phyloP scores from a whole-genome alignment of 2,113 vertebrate species.

The Riparia riparia region DNA sequence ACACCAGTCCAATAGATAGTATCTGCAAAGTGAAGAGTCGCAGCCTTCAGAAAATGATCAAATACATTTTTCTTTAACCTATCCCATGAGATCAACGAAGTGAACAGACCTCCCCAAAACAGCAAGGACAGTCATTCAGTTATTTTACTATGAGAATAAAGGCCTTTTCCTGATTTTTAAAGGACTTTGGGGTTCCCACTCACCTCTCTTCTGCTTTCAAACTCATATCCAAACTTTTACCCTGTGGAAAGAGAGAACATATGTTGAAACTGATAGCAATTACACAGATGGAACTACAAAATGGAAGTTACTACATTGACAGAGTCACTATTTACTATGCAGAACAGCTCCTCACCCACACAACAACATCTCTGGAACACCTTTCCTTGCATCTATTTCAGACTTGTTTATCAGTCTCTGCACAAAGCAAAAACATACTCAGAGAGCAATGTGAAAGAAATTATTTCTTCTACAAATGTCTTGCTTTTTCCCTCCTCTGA shows the following conservation, averaged over 20 bases:
- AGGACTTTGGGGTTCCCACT: background rate
- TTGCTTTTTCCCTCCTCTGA: background rate
- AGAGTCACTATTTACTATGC: background rate
- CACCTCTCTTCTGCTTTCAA: constrained; percentile 77
- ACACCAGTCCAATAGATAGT: background rate
- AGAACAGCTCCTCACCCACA: background rate
- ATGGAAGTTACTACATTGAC: background rate
- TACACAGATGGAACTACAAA: background rate
- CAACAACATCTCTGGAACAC: background rate
- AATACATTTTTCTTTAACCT: background rate
- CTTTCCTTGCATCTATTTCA: background rate
- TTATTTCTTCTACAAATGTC: background rate
- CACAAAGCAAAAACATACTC: background rate
- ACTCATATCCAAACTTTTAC: constrained; percentile 59
- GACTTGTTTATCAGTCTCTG: background rate
- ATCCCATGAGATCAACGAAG: background rate
- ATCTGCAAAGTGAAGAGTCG: background rate
- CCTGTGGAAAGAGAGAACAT: constrained; percentile 64
- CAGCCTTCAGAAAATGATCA: background rate
- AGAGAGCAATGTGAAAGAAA: background rate
- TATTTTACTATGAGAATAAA: background rate
- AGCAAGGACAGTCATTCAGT: background rate
- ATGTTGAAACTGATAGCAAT: background rate
- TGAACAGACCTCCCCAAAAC: background rate
- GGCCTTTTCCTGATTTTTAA: background rate